Evolutionary conservation across 2,888 invertebrate species (phyloP), one percentile per base, ranked within the genome.

Genomic region (Hydriomena furcata): DNA sequence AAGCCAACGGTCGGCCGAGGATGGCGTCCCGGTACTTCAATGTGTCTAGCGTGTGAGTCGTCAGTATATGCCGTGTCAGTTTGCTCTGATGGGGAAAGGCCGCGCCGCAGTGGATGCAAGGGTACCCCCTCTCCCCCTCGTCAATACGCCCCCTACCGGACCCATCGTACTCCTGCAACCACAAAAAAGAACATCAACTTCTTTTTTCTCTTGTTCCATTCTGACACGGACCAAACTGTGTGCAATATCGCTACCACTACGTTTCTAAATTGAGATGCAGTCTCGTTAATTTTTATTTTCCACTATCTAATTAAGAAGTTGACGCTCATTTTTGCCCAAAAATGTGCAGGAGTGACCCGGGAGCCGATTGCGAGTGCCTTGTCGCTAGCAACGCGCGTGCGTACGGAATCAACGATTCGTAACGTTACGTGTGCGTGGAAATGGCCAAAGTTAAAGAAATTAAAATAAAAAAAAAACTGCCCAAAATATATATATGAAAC

Each of bases 141-240:
- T 86, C 89, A 79, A 82, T 79, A 74, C 88, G 76, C 74, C 80
- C 89, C 87, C 90, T 87, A 86, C 85, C 90, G 91, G 92, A 91
- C 92, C 93, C 93, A 93, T 94, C 93, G 93, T 94, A 94, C 94
- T 96, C 96, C 96, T 96, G 96, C 95, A 95, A 96, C 96, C 95
- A 95, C 90, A 90, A 90, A 90, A 83, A 89, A 93, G 93, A 93
- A 93, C 95, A 95, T 96, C 96, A 96, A 96, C 96, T 96, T 96
- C 96, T 96, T 95, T 94, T 61, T 85, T 89, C 80, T 79, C 82
- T 83, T 82, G 82, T 80, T 80, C 78, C 77, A 73, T 79, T 78
- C 69, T 72, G 64, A 76, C 78, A 77, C 76, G 81, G 77, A 82
- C 68, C 82, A 82, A 83, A 79, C 69, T 81, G 81, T 84, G 89